These are phyloP conservation scores for Danionella cerebrum DNA, from an alignment of 2,113 vertebrate species.

Conservation along the genomic window DNA sequence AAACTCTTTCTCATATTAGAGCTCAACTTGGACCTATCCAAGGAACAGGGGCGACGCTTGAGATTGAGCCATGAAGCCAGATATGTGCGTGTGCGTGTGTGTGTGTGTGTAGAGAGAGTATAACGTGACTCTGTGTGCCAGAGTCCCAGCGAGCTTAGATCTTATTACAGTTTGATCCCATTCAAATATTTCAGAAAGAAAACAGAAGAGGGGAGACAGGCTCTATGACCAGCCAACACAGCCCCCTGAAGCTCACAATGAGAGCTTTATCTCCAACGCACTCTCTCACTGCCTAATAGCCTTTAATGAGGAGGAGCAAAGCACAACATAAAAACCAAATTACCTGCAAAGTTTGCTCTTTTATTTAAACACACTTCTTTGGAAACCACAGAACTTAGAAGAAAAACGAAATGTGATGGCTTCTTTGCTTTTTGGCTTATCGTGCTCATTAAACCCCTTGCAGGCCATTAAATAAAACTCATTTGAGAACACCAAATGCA, in stretches of 20 bases:
- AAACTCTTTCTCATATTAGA: constrained; percentile 53
- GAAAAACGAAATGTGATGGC: background rate
- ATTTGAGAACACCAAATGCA: constrained; percentile 3
- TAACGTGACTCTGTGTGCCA: constrained; percentile 24
- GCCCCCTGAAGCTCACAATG: constrained; percentile 63
- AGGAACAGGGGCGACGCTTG: constrained; percentile 44
- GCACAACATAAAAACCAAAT: constrained; percentile 55
- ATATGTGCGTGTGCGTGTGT: constrained; percentile 2
- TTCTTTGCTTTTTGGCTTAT: background rate
- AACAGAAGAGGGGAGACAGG: constrained; percentile 61
- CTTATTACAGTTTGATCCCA: constrained; percentile 75
- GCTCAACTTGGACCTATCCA: constrained; percentile 61
- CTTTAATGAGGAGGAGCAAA: constrained; percentile 58
- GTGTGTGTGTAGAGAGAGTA: constrained; percentile 27
- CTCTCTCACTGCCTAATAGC: constrained; percentile 46
- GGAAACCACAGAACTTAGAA: constrained; percentile 5
- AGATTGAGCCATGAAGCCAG: constrained; percentile 43
- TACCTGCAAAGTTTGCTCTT: constrained; percentile 44
- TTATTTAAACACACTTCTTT: constrained; percentile 35
- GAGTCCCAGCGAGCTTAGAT: constrained; percentile 61
- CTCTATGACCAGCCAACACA: constrained; percentile 53
- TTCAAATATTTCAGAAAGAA: constrained; percentile 76
- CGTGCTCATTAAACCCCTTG: constrained; percentile 30
- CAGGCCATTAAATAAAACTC: background rate
- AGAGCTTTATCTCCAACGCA: constrained; percentile 60